Conservation (phyloP, 2,888 invertebrate genomes). For the Ametastegia equiseti region DNA sequence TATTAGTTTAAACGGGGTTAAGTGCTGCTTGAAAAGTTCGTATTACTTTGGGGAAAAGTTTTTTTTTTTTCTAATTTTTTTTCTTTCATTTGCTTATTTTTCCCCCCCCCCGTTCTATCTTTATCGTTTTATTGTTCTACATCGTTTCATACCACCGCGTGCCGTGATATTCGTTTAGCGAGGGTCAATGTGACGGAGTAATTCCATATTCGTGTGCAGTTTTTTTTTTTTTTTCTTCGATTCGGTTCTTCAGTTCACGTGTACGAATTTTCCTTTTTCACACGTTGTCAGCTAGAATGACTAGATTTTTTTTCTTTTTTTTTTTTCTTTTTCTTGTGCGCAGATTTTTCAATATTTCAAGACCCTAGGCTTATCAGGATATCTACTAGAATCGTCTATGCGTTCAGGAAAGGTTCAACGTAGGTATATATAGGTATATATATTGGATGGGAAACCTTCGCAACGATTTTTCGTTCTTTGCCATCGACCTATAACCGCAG, state of each 20-base stretch:
- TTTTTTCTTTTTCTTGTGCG: neutral
- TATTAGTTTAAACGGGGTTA: constrained; percentile 42
- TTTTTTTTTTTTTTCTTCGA: neutral
- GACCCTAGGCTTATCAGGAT: neutral
- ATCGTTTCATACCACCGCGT: constrained; percentile 2
- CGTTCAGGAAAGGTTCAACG: neutral
- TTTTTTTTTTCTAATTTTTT: neutral
- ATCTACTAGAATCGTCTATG: neutral
- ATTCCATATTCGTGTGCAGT: neutral
- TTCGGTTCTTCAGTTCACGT: no score
- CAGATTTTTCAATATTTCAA: neutral
- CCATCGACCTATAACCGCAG: constrained; percentile 28
- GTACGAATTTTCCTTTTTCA: neutral
- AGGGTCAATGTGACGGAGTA: neutral
- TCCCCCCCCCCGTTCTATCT: neutral
- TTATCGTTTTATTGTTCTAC: constrained; percentile 2
- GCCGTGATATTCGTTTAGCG: neutral
- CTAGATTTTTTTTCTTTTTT: neutral
- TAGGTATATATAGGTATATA: neutral
- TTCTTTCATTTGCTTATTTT: neutral
- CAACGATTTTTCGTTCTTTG: constrained; percentile 24
- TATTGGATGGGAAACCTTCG: neutral
- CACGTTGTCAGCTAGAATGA: neutral
- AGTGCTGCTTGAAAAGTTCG: constrained; percentile 40
- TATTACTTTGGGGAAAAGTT: constrained; percentile 4